phyloP scores from a whole-genome alignment of 2,113 vertebrate species.

The Otolemur garnettii region DNA sequence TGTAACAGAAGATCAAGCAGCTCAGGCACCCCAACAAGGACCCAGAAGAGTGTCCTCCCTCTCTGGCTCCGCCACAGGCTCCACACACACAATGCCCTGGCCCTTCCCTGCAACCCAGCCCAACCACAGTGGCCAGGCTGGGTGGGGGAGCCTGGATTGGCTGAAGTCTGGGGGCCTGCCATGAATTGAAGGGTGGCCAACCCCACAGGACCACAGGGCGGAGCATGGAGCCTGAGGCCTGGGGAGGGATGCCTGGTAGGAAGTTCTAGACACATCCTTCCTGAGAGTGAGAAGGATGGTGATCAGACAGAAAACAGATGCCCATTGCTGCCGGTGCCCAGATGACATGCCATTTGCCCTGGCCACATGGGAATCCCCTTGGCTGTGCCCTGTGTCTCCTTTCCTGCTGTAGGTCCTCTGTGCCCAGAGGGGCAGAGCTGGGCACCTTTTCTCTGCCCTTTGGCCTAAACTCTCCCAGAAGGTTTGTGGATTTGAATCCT shows the following conservation, averaged over 20 bases:
- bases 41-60: not conserved
- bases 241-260: not conserved
- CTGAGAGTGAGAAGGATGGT: not conserved
- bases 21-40: not conserved
- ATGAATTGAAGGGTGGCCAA: not conserved
- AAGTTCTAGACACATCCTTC: not conserved
- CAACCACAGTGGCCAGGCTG: not conserved
- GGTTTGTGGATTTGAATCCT: not conserved
- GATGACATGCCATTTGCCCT: not conserved
- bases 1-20: not conserved
- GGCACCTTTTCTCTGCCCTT: not conserved
- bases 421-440: not conserved
- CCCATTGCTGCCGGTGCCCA: rapidly evolving
- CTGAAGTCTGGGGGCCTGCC: not conserved
- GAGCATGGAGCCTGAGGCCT: not conserved
- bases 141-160: rapidly evolving
- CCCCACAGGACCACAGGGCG: not conserved
- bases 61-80: not conserved
- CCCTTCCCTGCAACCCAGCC: not conserved
- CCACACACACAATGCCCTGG: not conserved
- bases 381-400: rapidly evolving
- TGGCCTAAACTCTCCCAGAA: not conserved
- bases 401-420: not conserved
- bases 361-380: not conserved
- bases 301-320: not conserved